phyloP scores from a whole-genome alignment of 35 echinoderm and acorn worm species.

The Amphiura filiformis region DNA sequence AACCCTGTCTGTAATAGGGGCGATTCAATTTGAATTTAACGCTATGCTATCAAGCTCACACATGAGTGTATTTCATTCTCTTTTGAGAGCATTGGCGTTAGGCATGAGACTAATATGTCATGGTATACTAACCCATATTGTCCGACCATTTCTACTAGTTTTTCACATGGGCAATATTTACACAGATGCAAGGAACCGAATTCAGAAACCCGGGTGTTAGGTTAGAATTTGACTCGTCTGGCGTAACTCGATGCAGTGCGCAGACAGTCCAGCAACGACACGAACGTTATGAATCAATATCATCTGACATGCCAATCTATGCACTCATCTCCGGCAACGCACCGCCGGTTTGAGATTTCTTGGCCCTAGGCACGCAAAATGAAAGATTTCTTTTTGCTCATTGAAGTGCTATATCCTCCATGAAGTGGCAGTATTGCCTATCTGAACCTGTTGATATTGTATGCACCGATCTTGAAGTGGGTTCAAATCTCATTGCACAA shows the following conservation, averaged over 20 bases:
- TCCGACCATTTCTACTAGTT: not conserved
- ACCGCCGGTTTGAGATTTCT: constrained; percentile 2
- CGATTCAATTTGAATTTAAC: not conserved
- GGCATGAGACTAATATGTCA: not conserved
- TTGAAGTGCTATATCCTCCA: not conserved
- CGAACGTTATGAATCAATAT: constrained; percentile 9
- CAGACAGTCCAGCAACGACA: constrained; percentile 6
- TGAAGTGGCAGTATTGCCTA: constrained; percentile 7
- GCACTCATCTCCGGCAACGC: constrained; percentile 8
- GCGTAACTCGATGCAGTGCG: not conserved
- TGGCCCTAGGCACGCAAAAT: constrained; percentile 13
- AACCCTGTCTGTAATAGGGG: not conserved
- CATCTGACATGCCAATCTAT: constrained; percentile 11
- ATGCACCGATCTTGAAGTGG: not conserved
- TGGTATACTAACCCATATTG: not conserved
- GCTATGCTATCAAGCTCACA: not conserved
- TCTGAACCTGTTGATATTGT: not conserved
- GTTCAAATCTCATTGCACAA: constrained; percentile 7
- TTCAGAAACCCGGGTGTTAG: not conserved
- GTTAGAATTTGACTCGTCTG: not conserved
- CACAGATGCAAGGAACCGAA: not conserved
- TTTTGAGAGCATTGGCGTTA: not conserved
- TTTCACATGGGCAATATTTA: constrained; percentile 11
- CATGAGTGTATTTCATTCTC: not conserved
- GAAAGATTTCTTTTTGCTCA: not conserved